Percentiles rank a stretch among this genome's conserved stretches.
phyloP scores from a whole-genome alignment of 2,888 invertebrate genomes.

The Caenorhabditis sp. region DNA sequence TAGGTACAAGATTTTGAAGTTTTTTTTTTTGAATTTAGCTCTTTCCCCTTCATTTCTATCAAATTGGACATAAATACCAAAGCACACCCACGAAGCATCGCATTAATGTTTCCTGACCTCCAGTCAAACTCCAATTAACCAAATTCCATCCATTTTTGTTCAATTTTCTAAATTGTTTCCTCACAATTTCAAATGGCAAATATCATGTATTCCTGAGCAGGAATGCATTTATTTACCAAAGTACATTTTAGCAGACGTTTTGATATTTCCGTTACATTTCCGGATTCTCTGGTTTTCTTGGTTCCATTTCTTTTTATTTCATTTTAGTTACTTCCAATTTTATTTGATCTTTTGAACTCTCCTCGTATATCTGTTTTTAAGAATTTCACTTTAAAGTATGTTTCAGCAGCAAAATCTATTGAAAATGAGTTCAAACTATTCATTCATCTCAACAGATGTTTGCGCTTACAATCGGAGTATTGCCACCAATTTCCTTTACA shows the following conservation, averaged over 20 bases:
- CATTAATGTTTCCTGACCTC: no score
- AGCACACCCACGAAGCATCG: no score
- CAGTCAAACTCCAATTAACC: no score
- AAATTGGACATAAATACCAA: no score
- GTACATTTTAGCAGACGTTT: not conserved
- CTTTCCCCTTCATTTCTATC: no score
- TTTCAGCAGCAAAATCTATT: not conserved
- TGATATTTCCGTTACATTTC: constrained; percentile 40
- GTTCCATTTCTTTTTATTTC: not conserved
- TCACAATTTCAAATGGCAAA: not conserved
- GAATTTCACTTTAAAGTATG: not conserved
- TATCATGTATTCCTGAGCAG: no score
- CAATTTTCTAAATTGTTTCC: no score
- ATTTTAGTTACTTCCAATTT: not conserved
- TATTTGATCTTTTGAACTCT: not conserved
- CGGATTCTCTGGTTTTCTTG: not conserved
- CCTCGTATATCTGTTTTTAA: not conserved
- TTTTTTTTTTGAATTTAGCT: no score
- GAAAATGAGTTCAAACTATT: not conserved
- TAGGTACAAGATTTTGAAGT: no score
- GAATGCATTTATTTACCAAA: not conserved
- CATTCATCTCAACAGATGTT: not conserved
- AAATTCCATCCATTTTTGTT: no score
- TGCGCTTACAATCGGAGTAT: constrained; percentile 46
- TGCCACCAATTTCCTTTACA: constrained; percentile 47